These are phyloP conservation scores for Peromyscus californicus DNA, from an alignment of 2,113 vertebrate species.

Conservation along the genomic window DNA sequence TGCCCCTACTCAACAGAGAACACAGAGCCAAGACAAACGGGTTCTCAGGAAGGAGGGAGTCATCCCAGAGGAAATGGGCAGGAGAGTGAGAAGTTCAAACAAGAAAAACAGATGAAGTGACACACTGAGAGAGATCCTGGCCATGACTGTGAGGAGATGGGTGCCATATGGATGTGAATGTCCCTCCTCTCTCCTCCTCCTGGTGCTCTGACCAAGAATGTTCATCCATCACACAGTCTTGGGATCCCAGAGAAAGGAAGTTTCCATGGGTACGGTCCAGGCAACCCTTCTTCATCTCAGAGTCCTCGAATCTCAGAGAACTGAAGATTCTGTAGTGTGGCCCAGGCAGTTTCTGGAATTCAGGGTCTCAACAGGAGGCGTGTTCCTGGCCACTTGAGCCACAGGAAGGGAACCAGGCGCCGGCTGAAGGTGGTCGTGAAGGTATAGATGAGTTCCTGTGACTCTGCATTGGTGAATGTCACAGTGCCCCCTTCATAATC, in stretches of 20 bases:
- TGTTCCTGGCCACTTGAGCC: conserved; percentile 81
- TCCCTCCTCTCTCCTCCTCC: neutral
- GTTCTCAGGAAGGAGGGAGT: neutral
- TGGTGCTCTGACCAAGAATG: neutral
- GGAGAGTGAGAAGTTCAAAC: fast-evolving
- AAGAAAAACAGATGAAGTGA: neutral
- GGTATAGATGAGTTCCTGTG: conserved; percentile 79
- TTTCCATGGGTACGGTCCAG: neutral
- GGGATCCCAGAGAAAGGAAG: neutral
- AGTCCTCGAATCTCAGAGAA: neutral
- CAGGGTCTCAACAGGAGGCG: conserved; percentile 77
- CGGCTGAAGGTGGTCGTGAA: conserved; percentile 81
- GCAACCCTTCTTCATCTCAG: neutral
- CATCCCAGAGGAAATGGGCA: neutral
- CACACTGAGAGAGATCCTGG: neutral
- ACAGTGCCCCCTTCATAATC: conserved; percentile 83
- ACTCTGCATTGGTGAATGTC: conserved; percentile 77
- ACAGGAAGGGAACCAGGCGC: conserved; percentile 83
- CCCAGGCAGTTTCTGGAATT: neutral
- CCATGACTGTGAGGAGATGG: fast-evolving
- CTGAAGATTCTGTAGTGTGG: fast-evolving
- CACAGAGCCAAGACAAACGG: neutral
- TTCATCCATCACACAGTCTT: neutral
- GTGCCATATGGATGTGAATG: too few relatives aligned
- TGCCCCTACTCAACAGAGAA: neutral